phyloP scores from a whole-genome alignment of 2,797 vertebrate species.

The Pseudopleuronectes americanus region DNA sequence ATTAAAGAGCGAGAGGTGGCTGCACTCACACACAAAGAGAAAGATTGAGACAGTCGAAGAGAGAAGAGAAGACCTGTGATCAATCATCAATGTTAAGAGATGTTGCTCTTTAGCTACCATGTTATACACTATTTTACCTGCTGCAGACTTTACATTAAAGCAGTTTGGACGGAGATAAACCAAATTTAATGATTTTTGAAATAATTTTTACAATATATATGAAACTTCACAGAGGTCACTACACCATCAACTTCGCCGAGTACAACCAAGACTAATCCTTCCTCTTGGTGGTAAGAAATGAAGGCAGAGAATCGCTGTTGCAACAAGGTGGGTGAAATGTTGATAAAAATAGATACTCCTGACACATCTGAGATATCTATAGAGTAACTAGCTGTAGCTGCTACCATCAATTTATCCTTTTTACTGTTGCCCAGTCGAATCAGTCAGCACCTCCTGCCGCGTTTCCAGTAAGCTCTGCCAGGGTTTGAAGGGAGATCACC shows the following conservation, averaged over 20 bases:
- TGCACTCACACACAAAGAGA: conserved; percentile 15
- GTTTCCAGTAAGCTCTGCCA: not conserved
- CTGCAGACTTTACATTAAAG: not conserved
- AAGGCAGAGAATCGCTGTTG: not conserved
- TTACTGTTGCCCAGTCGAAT: not conserved
- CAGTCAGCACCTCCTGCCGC: not conserved
- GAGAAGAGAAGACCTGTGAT: not conserved
- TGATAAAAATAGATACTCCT: conserved; percentile 38
- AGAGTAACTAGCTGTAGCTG: conserved; percentile 2
- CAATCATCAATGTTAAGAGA: not conserved
- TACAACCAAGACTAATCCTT: too few species aligned
- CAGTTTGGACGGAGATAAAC: not conserved
- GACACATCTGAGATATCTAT: conserved; percentile 18
- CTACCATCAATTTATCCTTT: not conserved
- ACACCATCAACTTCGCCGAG: too few species aligned
- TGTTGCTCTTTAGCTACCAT: not conserved
- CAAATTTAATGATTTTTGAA: not conserved
- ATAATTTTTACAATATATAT: not conserved
- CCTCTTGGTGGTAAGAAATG: too few species aligned
- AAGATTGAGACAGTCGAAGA: not conserved
- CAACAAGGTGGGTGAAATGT: conserved; percentile 20
- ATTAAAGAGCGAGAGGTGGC: conserved; percentile 39
- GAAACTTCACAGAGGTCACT: not conserved
- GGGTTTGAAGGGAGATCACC: too few species aligned
- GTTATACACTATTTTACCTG: not conserved